Evolutionary conservation across 2,797 vertebrate genomes (phyloP).

Genomic region (Malacoctenus gilli): DNA sequence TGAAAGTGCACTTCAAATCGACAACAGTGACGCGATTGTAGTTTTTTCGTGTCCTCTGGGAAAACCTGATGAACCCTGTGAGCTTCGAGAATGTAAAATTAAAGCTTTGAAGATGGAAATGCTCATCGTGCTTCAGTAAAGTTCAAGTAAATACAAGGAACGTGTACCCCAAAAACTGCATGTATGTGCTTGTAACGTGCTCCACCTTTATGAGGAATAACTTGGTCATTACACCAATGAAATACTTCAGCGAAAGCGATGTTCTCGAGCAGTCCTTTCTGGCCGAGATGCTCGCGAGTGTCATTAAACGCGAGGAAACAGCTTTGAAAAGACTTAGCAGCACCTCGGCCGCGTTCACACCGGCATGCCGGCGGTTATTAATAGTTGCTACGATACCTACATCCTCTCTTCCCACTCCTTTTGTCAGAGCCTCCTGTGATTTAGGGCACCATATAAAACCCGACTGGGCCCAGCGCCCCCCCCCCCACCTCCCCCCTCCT

Average conservation of each 20-base stretch:
- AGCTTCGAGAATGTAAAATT: no score
- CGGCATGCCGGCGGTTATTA: conserved; percentile 59
- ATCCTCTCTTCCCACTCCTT: conserved; percentile 61
- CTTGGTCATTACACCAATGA: conserved; percentile 40
- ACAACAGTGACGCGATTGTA: no score
- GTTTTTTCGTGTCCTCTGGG: no score
- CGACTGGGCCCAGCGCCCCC: conserved; percentile 65
- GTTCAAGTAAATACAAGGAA: no score
- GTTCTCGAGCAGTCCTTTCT: conserved; percentile 14
- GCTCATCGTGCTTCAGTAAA: no score
- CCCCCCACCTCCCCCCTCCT: conserved; percentile 60
- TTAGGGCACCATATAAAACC: conserved; percentile 69
- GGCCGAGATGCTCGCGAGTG: conserved; percentile 5
- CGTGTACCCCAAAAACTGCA: no score
- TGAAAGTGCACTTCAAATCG: no score
- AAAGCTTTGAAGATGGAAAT: no score
- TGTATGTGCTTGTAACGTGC: no score
- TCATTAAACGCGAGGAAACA: conserved; percentile 23
- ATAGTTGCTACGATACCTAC: conserved; percentile 74
- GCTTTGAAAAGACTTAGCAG: conserved; percentile 20
- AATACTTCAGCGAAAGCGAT: conserved; percentile 53
- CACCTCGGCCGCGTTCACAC: conserved; percentile 43
- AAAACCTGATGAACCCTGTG: no score
- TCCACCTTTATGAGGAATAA: conserved; percentile 51
- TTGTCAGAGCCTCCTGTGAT: conserved; percentile 69